A percentile compares a stretch with the other conserved stretches of the same genome.
phyloP scores from a whole-genome alignment of 2,888 invertebrate species.

The Brenthis ino region DNA sequence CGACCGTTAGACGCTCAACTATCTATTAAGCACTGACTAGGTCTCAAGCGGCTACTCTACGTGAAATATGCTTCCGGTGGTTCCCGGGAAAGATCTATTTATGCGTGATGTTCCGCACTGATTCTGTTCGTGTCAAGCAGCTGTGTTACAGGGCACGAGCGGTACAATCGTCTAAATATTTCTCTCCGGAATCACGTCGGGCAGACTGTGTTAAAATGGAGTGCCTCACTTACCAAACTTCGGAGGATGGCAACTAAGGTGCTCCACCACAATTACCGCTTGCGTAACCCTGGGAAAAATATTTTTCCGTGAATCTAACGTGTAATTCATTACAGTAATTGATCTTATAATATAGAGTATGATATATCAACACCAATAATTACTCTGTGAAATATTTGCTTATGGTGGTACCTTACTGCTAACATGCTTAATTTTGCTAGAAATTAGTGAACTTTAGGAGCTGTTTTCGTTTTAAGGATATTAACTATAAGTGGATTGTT shows the following conservation, averaged over 20 bases:
- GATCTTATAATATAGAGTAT: conserved; percentile 64
- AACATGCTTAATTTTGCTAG: conserved; percentile 69
- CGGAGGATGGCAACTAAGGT: conserved; percentile 82
- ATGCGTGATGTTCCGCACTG: conserved; percentile 79
- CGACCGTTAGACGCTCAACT: conserved; percentile 69
- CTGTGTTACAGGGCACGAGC: conserved; percentile 72
- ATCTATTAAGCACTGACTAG: conserved; percentile 64
- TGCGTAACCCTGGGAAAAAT: conserved; percentile 83
- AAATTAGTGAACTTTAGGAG: conserved; percentile 58
- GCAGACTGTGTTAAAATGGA: conserved; percentile 81
- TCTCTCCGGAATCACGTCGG: conserved; percentile 82
- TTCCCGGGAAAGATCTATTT: conserved; percentile 82
- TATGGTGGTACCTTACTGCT: conserved; percentile 64
- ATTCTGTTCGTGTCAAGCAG: conserved; percentile 69
- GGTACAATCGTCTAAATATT: conserved; percentile 82
- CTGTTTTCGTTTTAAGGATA: conserved; percentile 46
- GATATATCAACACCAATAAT: conserved; percentile 52
- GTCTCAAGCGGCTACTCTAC: conserved; percentile 77
- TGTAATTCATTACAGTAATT: conserved; percentile 77
- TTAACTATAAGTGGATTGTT: conserved; percentile 56
- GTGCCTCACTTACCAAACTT: conserved; percentile 83
- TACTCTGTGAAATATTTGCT: conserved; percentile 64
- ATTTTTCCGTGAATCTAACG: conserved; percentile 83
- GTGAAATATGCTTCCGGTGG: conserved; percentile 73
- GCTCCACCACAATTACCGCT: conserved; percentile 83